Evolutionary conservation across 1,140 invertebrate species (phyloP).

Genomic region (Hyposmocoma kahamanoa): DNA sequence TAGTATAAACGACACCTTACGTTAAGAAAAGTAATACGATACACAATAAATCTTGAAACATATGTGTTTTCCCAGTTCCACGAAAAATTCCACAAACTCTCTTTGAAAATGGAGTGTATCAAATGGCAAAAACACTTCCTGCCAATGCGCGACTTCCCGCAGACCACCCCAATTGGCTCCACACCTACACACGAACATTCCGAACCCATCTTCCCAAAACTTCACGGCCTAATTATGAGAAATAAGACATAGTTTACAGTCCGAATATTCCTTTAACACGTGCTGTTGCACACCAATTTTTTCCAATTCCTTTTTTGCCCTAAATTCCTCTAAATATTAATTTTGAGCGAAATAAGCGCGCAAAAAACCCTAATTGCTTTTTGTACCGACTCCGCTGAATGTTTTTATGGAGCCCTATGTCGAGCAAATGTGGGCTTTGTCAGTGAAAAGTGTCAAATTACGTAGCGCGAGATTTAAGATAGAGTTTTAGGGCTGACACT

Average conservation of each 20-base stretch:
- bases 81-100: no score
- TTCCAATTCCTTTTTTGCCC: slow-evolving; percentile 35
- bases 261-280: slow-evolving; percentile 59
- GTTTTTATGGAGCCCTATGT: slow-evolving; percentile 55
- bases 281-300: no score
- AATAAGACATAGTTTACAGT: slow-evolving; percentile 65
- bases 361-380: slow-evolving; percentile 72
- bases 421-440: slow-evolving; percentile 68
- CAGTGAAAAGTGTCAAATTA: slow-evolving; percentile 72
- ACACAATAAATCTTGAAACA: no score
- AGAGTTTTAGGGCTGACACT: slow-evolving; percentile 45
- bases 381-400: slow-evolving; percentile 41
- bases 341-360: slow-evolving; percentile 40
- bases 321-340: slow-evolving; percentile 67
- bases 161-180: slow-evolving; percentile 27
- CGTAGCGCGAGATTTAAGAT: slow-evolving; percentile 65
- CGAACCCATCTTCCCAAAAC: slow-evolving; percentile 24
- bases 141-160: not conserved
- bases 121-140: slow-evolving; percentile 5
- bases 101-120: no score
- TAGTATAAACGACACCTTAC: no score
- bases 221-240: slow-evolving; percentile 66
- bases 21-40: no score
- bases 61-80: no score
- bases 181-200: no score